phyloP scores from a whole-genome alignment of 2,888 invertebrate genomes.

The Antheraea yamamai region DNA sequence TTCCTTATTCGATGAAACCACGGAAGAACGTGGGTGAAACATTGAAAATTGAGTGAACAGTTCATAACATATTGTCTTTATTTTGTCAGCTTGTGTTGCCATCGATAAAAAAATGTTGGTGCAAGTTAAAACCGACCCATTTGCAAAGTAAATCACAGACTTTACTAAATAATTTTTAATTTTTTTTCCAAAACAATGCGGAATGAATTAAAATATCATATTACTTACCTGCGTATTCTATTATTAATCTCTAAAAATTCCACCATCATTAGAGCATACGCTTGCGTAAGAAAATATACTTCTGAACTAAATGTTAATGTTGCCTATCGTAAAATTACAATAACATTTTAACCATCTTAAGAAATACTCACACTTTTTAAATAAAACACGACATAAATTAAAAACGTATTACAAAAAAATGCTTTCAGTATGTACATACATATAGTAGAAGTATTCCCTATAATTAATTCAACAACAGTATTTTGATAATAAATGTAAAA shows the following conservation, averaged over 20 bases:
- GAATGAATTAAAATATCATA: background rate
- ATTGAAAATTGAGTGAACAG: background rate
- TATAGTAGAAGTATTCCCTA: background rate
- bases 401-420: background rate
- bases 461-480: background rate
- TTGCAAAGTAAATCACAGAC: background rate
- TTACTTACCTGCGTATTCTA: background rate
- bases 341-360: background rate
- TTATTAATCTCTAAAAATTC: background rate
- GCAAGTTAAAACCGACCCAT: background rate
- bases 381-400: background rate
- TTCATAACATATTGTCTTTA: background rate
- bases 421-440: background rate
- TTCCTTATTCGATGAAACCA: conserved; percentile 5
- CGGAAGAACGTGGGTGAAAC: background rate
- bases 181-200: background rate
- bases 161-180: background rate
- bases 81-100: background rate
- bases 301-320: background rate
- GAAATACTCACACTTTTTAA: background rate
- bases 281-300: background rate
- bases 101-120: background rate
- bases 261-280: background rate
- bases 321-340: background rate
- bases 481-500: background rate